A percentile compares a stretch with the other conserved stretches of the same genome.
phyloP scores from a whole-genome alignment of 2,888 invertebrate species.

The Acanthoscelides obtectus region DNA sequence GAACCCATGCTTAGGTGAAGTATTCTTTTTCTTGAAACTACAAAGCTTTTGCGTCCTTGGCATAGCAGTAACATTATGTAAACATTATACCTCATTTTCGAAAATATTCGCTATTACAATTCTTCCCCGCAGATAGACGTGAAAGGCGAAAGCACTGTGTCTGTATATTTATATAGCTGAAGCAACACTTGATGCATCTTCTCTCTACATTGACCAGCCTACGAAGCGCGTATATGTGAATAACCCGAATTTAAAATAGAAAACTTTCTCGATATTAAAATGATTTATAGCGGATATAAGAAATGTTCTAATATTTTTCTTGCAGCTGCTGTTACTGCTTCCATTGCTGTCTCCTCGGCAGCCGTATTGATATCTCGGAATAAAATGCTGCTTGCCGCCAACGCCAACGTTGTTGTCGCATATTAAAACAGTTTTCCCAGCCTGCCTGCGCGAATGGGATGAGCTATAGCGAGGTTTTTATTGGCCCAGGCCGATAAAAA shows the following conservation, averaged over 20 bases:
- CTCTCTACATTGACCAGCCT: not conserved
- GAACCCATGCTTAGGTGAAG: no score
- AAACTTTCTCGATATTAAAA: conserved; percentile 21
- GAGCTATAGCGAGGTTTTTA: not conserved
- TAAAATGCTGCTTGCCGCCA: not conserved
- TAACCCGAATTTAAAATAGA: conserved; percentile 27
- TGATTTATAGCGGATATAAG: conserved; percentile 20
- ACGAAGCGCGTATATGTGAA: conserved; percentile 23
- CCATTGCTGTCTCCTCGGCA: not conserved
- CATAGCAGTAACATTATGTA: no score
- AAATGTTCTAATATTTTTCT: conserved; percentile 3
- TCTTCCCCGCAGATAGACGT: no score
- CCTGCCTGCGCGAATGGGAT: not conserved
- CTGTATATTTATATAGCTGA: no score
- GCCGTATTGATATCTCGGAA: conserved; percentile 7
- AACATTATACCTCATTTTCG: no score
- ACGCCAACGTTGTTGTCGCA: not conserved
- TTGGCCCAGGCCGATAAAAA: not conserved
- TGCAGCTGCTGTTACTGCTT: not conserved
- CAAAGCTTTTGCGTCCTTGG: no score
- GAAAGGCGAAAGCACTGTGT: no score
- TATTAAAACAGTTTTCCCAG: not conserved
- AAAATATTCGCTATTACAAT: no score
- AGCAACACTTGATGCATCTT: no score
- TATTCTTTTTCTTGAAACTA: no score